Base-by-base conservation (phyloP, 2,113 vertebrate species). In the Bos javanicus region DNA sequence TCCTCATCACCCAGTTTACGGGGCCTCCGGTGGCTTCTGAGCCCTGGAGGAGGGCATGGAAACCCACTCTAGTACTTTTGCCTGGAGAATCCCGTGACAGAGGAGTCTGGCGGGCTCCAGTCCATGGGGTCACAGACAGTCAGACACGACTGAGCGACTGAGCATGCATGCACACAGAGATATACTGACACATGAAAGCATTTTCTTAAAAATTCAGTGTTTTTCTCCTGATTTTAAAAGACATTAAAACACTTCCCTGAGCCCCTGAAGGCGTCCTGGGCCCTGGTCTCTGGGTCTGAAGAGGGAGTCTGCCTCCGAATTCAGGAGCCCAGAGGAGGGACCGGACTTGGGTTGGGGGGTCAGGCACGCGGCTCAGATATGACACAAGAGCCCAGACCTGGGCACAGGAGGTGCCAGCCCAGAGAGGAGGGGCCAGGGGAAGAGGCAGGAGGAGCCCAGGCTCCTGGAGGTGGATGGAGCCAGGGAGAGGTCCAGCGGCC, bases 381-480 rank as follows among this genome's bases (percentile, higher is more conserved):
- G 46, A 28, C 19, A 4, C 11, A 13, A 7, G 76, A n/a, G 43
- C 52, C 25, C 6, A 6, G 87, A 15, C 9, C 56, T 14, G 14
- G 28, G 43, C 23, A 2, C 25, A 4, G 8, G 78, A 25, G 46
- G 67, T 30, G 54, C 52, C 56, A 9, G 15, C 48, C 1, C 0
- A 2, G 39, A 2, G 52, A 10, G 28, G 23, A 5, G 7, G 16
- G 4, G 52, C 0, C 0, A 7, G 1, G 8, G 11, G 1, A 43
- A 25, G 15, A 6, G 52, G 11, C 3, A 0, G 16, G 23, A 36
- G 6, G 30, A 33, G 33, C 23, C 4, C 1, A 5, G 15, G 43
- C 23, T 54, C 39, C 26, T 6, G 7, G 36, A 17, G 16, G 12
- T 2, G 39, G 23, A 14, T 13, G 15, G 6, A 9, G 6, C n/a